These are phyloP conservation scores for Amphipoea lucens DNA, from an alignment of 2,888 invertebrate genomes.

Conservation along the genomic window DNA sequence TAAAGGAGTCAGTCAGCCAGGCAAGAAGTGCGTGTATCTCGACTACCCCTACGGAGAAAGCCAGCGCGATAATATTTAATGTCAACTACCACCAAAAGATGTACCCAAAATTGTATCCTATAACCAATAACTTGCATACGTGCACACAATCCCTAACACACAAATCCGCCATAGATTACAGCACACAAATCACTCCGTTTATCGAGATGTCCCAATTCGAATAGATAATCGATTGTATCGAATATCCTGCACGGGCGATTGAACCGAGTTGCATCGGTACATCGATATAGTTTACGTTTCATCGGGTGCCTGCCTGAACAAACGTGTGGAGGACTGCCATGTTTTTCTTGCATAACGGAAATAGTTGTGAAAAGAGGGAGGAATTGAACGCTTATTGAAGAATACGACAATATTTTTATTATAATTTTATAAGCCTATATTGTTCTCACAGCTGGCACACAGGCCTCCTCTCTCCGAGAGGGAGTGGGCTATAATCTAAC, in stretches of 20 bases:
- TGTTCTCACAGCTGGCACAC: no score
- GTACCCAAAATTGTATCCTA: background rate
- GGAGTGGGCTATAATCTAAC: no score
- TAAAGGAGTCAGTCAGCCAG: no score
- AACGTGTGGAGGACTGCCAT: conserved; percentile 36
- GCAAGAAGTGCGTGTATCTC: background rate
- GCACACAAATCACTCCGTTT: conserved; percentile 59
- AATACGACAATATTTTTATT: background rate
- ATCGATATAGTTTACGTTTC: conserved; percentile 50
- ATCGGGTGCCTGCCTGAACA: conserved; percentile 42
- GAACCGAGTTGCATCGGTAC: conserved; percentile 45
- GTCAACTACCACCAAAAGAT: background rate
- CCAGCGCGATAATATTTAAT: background rate
- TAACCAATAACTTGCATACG: conserved; percentile 25
- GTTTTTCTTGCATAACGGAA: conserved; percentile 33
- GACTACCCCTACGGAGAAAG: background rate
- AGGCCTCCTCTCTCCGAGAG: no score
- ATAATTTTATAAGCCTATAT: no score
- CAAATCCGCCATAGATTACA: conserved; percentile 25
- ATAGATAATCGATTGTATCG: conserved; percentile 63
- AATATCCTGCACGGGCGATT: conserved; percentile 52
- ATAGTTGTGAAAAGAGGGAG: conserved; percentile 12
- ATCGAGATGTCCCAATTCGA: conserved; percentile 64
- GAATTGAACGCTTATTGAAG: background rate
- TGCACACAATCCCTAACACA: conserved; percentile 22